A percentile compares a stretch with the other conserved stretches of the same genome.
Evolutionary conservation across 2,113 vertebrate species (phyloP).

Genomic region (Suncus etruscus): DNA sequence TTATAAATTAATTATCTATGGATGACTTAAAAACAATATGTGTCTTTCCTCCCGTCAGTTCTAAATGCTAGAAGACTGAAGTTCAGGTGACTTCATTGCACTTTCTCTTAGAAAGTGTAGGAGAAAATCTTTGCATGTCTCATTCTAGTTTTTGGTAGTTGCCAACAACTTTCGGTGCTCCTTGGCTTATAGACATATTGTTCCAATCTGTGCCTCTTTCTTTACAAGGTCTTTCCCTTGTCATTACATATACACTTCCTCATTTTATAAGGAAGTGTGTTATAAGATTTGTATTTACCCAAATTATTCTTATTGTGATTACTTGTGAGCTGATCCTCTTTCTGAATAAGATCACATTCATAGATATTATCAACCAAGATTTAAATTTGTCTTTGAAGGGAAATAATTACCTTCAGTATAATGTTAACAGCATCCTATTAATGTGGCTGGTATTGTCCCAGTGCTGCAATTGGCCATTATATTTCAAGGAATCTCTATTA

Average conservation of each 20-base stretch:
- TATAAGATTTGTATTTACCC: not conserved
- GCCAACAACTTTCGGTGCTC: not conserved
- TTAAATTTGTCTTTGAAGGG: no score
- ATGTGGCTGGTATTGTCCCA: not conserved
- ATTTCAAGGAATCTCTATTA: not conserved
- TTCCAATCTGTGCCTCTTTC: not conserved
- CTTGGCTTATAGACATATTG: not conserved
- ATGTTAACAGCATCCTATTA: not conserved
- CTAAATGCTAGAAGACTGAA: not conserved
- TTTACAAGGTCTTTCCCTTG: no score
- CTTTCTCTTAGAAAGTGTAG: not conserved
- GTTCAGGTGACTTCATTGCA: no score
- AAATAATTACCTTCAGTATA: no score
- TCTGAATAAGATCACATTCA: no score
- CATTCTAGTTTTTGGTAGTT: not conserved
- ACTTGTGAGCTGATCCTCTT: no score
- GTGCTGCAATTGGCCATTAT: fast-evolving
- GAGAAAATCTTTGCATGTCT: not conserved
- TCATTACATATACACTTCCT: no score
- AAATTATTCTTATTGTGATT: no score
- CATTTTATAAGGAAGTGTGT: no score
- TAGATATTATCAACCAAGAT: no score
- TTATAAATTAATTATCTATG: not conserved
- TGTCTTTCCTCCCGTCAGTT: not conserved
- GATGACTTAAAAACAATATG: not conserved